These are phyloP conservation scores for Stenoptilia bipunctidactyla DNA, from an alignment of 2,888 invertebrate species.

Conservation along the genomic window DNA sequence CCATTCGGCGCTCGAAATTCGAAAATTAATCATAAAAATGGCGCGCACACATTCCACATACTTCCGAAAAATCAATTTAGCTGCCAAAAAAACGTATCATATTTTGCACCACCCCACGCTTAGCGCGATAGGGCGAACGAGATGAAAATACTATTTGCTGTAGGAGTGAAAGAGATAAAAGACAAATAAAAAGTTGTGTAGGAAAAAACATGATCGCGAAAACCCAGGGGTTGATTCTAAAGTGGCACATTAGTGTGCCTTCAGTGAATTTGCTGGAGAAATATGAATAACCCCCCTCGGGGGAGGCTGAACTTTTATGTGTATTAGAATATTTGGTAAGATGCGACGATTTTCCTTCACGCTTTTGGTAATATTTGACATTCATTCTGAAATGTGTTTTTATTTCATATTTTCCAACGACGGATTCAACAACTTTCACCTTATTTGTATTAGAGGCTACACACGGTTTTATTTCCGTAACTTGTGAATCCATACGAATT, in stretches of 20 bases:
- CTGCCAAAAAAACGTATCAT: constrained; percentile 64
- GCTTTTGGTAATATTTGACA: no score
- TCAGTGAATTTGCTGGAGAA: constrained; percentile 48
- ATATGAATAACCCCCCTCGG: constrained; percentile 59
- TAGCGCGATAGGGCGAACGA: constrained; percentile 36
- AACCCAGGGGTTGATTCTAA: constrained; percentile 58
- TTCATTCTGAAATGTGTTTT: no score
- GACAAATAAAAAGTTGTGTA: constrained; percentile 57
- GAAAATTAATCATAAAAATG: constrained; percentile 31
- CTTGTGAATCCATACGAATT: no score
- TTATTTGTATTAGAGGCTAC: no score
- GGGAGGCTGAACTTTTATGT: constrained; percentile 16
- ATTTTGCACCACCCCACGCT: constrained; percentile 62
- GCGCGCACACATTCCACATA: constrained; percentile 37
- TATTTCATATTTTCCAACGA: no score
- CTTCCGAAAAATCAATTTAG: constrained; percentile 65
- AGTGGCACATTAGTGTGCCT: constrained; percentile 62
- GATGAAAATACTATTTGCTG: constrained; percentile 18
- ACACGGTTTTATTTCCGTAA: no score
- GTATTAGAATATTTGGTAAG: no score
- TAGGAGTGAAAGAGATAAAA: constrained; percentile 23
- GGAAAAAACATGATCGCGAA: constrained; percentile 67
- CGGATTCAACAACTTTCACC: no score
- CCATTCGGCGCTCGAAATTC: neutral
- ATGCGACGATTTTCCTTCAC: no score